Evolutionary conservation across 2,888 invertebrate genomes (phyloP), one percentile per base, ranked within the genome.

Genomic region (Nephrotoma guestfalica): DNA sequence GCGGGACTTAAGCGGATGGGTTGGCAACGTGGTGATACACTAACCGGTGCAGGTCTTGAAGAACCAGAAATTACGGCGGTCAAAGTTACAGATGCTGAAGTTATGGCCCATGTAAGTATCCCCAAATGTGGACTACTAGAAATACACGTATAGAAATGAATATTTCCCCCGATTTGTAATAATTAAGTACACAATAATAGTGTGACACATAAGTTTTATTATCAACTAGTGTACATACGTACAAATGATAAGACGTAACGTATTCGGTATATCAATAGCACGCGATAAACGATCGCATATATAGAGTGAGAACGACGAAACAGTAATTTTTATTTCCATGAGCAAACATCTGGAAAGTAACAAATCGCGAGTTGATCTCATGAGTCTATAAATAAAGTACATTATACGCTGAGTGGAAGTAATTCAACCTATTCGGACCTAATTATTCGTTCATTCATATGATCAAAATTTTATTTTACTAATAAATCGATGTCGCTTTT

Each of bases 41-140:
- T 86, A 57, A 41, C 51, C n/a, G 51, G 86, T 86, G 86, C 86
- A 41, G 86, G 86, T 40, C 40, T 51, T 57, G 51, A 51, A 51
- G 86, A 86, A 57, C 30, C 40, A n/a, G 30, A 51, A 57, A 57
- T 51, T 15, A 30, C 86, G 41, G 51, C 86, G 3, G 41, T 86
- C 1, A 86, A 86, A 57, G 57, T 86, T 15, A 86, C 86, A 9
- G 86, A 86, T 47, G 41, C 57, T 2, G 43, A 86, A 86, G 86
- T 51, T 9, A 85, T 85, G 85, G 43, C 18, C 11, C 85, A 43
- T 41, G 85, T 85, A 85, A 85, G 85, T 41, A 41, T 41, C 83
- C 84, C 84, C n/a, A n/a, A 84, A 84, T 84, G 41, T 41, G 41
- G 11, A 15, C 41, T 71, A 71, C 71, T 30, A 71, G 9, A 30